phyloP scores from a whole-genome alignment of 2,888 invertebrate species.

The Acrobasis repandana region DNA sequence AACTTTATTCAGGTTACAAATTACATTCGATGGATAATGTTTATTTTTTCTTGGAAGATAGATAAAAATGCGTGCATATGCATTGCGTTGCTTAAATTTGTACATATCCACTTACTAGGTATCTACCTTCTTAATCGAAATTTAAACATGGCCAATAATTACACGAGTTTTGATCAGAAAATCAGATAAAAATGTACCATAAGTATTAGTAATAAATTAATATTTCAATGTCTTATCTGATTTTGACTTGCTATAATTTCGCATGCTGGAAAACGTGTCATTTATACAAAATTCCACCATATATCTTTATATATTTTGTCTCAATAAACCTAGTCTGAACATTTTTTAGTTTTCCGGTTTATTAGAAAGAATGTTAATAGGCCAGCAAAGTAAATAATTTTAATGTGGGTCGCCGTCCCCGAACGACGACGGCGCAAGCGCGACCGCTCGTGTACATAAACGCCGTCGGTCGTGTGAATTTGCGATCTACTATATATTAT shows the following conservation, averaged over 20 bases:
- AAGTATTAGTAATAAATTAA: no score
- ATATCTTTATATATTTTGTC: slow-evolving; percentile 24
- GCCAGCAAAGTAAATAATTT: slow-evolving; percentile 45
- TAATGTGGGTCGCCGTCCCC: slow-evolving; percentile 42
- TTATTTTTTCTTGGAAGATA: slow-evolving; percentile 33
- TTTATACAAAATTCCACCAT: slow-evolving; percentile 31
- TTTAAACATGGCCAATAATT: neutral
- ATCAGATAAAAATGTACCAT: no score
- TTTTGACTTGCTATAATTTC: slow-evolving; percentile 25
- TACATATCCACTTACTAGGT: neutral
- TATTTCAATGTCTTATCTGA: neutral
- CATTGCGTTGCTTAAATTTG: no score
- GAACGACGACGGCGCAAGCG: slow-evolving; percentile 15
- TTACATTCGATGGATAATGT: slow-evolving; percentile 41
- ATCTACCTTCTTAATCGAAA: neutral
- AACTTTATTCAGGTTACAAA: slow-evolving; percentile 51
- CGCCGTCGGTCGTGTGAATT: slow-evolving; percentile 40
- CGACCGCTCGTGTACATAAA: neutral
- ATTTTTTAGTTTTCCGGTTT: slow-evolving; percentile 38
- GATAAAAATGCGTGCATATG: slow-evolving; percentile 14
- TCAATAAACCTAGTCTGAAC: slow-evolving; percentile 29
- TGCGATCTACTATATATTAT: slow-evolving; percentile 11
- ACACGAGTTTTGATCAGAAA: no score
- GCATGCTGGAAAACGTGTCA: slow-evolving; percentile 26
- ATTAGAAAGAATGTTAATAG: slow-evolving; percentile 55